Conservation (phyloP, 2,888 invertebrate species). For the Temnothorax ravouxi region DNA sequence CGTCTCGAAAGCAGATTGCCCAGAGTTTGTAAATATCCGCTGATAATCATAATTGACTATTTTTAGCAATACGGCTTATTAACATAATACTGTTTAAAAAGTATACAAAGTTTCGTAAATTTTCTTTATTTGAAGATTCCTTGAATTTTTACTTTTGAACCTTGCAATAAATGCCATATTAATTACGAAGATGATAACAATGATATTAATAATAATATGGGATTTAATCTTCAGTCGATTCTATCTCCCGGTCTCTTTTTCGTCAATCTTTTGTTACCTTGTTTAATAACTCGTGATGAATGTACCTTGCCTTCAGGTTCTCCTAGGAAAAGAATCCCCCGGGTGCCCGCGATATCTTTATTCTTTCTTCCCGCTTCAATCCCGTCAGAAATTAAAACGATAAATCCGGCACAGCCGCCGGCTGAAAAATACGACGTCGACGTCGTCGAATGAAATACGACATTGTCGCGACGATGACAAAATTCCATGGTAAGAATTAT, state of each 20-base stretch:
- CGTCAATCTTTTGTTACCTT: conserved; percentile 84
- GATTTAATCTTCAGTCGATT: conserved; percentile 84
- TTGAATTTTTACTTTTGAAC: background rate
- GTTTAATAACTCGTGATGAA: conserved; percentile 86
- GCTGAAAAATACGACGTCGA: conserved; percentile 40
- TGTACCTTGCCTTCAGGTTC: conserved; percentile 77
- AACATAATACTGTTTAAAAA: background rate
- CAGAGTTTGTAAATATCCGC: background rate
- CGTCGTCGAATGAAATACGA: conserved; percentile 44
- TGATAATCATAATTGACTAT: conserved; percentile 20
- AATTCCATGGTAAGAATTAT: conserved; percentile 13
- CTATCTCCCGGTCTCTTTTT: conserved; percentile 82
- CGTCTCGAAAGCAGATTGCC: background rate
- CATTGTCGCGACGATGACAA: conserved; percentile 19
- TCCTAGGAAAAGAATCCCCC: conserved; percentile 60
- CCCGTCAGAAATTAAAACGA: conserved; percentile 80
- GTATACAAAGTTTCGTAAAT: background rate
- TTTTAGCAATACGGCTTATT: background rate
- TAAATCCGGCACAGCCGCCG: conserved; percentile 68
- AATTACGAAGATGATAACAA: background rate
- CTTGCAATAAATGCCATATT: background rate
- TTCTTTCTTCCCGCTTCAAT: conserved; percentile 63
- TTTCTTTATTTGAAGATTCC: background rate
- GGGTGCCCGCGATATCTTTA: conserved; percentile 63
- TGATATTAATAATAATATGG: background rate